These are phyloP conservation scores for Sarcophaga subvicina DNA, from an alignment of 2,888 invertebrate genomes.

Conservation along the genomic window DNA sequence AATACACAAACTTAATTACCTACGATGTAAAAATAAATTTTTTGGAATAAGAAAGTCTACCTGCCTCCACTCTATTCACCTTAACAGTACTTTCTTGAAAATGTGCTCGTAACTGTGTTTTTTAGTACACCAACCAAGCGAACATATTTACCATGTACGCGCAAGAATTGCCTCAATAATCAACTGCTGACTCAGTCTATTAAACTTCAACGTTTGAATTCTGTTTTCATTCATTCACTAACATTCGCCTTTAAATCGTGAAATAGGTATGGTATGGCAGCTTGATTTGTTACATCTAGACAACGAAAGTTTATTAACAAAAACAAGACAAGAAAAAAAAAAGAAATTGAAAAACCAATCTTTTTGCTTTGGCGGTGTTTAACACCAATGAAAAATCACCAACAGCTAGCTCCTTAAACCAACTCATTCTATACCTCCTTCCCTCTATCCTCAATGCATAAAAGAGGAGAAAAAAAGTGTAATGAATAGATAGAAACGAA, in stretches of 20 bases:
- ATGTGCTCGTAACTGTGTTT: no score
- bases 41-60: no score
- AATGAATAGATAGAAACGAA: background rate
- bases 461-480: background rate
- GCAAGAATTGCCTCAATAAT: background rate
- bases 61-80: no score
- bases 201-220: slow-evolving; percentile 44
- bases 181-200: slow-evolving; percentile 55
- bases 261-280: slow-evolving; percentile 11
- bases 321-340: no score
- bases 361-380: slow-evolving; percentile 34
- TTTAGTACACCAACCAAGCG: no score
- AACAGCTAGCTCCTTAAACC: slow-evolving; percentile 58
- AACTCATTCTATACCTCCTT: background rate
- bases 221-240: slow-evolving; percentile 23
- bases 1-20: no score
- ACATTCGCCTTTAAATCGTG: slow-evolving; percentile 1
- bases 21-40: no score
- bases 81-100: no score
- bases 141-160: no score
- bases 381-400: slow-evolving; percentile 33
- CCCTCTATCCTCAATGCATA: no score
- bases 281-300: slow-evolving; percentile 33
- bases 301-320: slow-evolving; percentile 33
- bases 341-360: no score